Conservation (phyloP, 2,797 vertebrate species). For the Notolabrus celidotus region DNA sequence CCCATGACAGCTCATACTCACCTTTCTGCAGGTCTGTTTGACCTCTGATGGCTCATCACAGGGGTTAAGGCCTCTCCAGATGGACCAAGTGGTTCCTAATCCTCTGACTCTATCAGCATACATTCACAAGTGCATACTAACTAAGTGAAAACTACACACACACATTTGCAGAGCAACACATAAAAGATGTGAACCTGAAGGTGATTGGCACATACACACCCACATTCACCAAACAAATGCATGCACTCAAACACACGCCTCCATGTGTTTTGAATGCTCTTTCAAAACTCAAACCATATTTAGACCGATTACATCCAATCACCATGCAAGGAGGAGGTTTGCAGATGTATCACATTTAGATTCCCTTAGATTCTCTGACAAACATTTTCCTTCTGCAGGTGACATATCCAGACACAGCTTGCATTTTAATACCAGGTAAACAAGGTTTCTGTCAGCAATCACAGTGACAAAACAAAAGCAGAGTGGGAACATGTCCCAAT, state of each 20-base stretch:
- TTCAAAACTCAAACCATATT: neutral
- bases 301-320: slow-evolving; percentile 10
- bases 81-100: slow-evolving; percentile 60
- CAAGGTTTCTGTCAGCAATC: slow-evolving; percentile 14
- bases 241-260: neutral
- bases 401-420: slow-evolving; percentile 18
- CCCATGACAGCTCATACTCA: slow-evolving; percentile 54
- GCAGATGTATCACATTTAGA: slow-evolving; percentile 18
- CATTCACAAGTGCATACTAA: slow-evolving; percentile 5
- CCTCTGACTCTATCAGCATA: slow-evolving; percentile 57
- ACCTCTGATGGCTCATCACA: slow-evolving; percentile 67
- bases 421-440: slow-evolving; percentile 25
- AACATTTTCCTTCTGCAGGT: slow-evolving; percentile 2
- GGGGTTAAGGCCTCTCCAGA: slow-evolving; percentile 74
- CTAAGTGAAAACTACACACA: slow-evolving; percentile 61
- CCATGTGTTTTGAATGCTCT: neutral
- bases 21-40: slow-evolving; percentile 59
- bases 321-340: slow-evolving; percentile 1
- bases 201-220: slow-evolving; percentile 45
- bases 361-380: slow-evolving; percentile 14
- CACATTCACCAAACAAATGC: slow-evolving; percentile 29
- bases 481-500: neutral
- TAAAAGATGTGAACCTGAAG: slow-evolving; percentile 8
- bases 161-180: slow-evolving; percentile 16
- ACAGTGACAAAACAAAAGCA: slow-evolving; percentile 23